Percentiles rank a stretch among this genome's conserved stretches.
These are phyloP conservation scores for Brachionus rotundiformis DNA, from an alignment of 1,140 invertebrate genomes.

Conservation along the genomic window DNA sequence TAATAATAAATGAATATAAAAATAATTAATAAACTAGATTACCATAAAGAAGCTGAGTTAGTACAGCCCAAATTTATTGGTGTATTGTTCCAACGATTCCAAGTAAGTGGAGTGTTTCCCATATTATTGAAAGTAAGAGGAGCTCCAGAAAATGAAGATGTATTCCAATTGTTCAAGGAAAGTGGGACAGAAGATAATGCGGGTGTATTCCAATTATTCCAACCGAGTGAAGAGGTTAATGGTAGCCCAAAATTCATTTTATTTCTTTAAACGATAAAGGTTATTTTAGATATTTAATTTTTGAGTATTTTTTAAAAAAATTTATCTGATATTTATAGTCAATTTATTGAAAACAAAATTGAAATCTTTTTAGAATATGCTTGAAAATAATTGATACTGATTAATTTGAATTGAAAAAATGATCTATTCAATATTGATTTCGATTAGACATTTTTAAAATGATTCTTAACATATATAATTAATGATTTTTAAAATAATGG, in stretches of 20 bases:
- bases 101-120: not conserved
- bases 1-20: no score
- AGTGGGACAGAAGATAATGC: not conserved
- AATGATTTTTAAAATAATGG: no score
- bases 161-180: not conserved
- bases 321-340: not conserved
- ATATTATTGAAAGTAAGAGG: no score
- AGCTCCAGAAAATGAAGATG: not conserved
- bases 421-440: not conserved
- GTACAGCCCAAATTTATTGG: no score
- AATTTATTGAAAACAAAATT: not conserved
- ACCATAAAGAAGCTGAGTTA: no score
- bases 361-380: not conserved
- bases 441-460: not conserved
- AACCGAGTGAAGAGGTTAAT: not conserved
- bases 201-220: not conserved
- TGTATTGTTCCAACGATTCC: not conserved
- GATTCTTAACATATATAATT: no score
- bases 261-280: no score
- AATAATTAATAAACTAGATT: no score
- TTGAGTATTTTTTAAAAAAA: no score
- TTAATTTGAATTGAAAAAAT: not conserved
- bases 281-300: not conserved
- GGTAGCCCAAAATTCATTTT: not conserved
- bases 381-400: not conserved